phyloP scores from a whole-genome alignment of 2,888 invertebrate species.

The Stenotaenia linearis region DNA sequence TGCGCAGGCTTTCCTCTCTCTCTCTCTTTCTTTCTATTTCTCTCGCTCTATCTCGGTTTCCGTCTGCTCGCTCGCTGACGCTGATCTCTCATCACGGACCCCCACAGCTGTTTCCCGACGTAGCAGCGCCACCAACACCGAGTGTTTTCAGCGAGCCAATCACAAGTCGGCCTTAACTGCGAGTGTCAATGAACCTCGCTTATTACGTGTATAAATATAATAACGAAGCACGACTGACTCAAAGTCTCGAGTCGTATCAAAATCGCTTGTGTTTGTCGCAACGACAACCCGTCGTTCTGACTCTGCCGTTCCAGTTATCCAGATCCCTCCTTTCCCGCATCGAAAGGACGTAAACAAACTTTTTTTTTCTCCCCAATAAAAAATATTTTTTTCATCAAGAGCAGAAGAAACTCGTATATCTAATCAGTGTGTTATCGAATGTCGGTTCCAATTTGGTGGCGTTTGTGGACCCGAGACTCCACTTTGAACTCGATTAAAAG shows the following conservation, averaged over 20 bases:
- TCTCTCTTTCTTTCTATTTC: constrained; percentile 12
- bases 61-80: constrained; percentile 8
- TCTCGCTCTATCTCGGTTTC: constrained; percentile 24
- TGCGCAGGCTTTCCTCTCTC: not conserved
- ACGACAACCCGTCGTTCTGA: no score
- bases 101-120: constrained; percentile 20
- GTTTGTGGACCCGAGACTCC: not conserved
- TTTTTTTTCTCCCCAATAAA: not conserved
- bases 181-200: constrained; percentile 3
- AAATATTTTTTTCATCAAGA: no score
- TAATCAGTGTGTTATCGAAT: not conserved
- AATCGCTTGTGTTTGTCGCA: not conserved
- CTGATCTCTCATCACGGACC: constrained; percentile 24
- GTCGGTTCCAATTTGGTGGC: not conserved
- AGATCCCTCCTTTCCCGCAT: not conserved
- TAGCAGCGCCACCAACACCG: constrained; percentile 10
- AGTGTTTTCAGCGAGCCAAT: constrained; percentile 5
- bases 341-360: constrained; percentile 6
- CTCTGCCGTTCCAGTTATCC: not conserved
- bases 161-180: not conserved
- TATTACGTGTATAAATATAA: constrained; percentile 17
- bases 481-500: not conserved
- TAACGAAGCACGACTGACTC: not conserved
- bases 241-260: not conserved
- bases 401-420: no score